These are phyloP conservation scores for Phaetusa simplex DNA, from an alignment of 2,113 vertebrate genomes.

Conservation along the genomic window DNA sequence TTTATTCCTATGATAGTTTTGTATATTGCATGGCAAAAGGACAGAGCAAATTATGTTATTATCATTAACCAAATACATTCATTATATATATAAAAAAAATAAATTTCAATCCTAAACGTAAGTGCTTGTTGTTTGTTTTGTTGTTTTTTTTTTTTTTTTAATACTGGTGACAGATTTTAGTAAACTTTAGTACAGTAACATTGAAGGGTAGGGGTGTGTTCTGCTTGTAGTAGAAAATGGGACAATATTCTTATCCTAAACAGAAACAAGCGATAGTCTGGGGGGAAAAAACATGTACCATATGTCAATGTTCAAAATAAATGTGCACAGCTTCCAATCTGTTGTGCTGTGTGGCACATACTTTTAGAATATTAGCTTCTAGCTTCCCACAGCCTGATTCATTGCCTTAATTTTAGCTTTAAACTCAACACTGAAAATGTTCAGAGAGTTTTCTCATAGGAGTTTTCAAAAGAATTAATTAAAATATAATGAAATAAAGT, in stretches of 20 bases:
- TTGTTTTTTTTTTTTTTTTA: not conserved
- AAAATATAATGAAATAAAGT: slow-evolving; percentile 42
- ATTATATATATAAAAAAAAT: too few relatives aligned
- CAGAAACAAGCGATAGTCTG: not conserved
- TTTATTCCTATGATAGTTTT: not conserved
- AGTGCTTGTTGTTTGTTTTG: not conserved
- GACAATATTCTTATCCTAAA: not conserved
- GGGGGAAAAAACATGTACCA: accelerated
- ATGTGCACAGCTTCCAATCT: not conserved
- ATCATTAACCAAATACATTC: not conserved
- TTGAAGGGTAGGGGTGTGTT: not conserved
- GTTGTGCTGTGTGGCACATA: not conserved
- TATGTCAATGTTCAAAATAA: not conserved
- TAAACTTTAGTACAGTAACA: not conserved
- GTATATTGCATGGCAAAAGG: not conserved
- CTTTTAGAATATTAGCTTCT: not conserved
- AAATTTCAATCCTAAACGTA: not conserved
- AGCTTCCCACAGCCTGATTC: not conserved
- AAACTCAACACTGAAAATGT: not conserved
- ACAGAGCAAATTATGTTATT: not conserved
- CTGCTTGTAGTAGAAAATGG: not conserved
- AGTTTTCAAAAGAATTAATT: slow-evolving; percentile 55
- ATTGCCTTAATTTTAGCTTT: slow-evolving; percentile 40
- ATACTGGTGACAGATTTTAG: not conserved
- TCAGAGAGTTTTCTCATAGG: not conserved